phyloP scores from a whole-genome alignment of 2,888 invertebrate species.

The Corythucha ciliata region DNA sequence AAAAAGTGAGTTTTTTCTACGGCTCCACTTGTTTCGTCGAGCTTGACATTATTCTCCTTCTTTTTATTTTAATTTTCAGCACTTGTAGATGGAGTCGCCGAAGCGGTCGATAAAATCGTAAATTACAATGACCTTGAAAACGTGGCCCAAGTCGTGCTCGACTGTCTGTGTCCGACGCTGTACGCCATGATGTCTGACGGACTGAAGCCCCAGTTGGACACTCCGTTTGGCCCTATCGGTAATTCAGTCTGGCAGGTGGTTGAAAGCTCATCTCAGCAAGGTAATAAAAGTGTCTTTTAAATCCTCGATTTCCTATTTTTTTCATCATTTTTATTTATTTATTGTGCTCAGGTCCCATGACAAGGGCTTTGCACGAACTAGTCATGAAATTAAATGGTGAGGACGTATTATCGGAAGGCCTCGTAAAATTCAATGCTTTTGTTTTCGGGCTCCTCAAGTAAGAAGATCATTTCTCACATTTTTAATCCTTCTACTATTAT shows the following conservation, averaged over 20 bases:
- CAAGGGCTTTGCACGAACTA: conserved; percentile 71
- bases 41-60: too few relatives aligned
- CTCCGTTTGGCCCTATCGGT: conserved; percentile 74
- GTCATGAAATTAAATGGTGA: conserved; percentile 74
- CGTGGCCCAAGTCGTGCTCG: conserved; percentile 49
- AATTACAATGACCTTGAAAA: conserved; percentile 47
- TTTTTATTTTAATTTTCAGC: conserved; percentile 46
- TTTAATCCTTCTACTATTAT: neutral
- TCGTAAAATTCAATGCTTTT: conserved; percentile 81
- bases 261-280: conserved; percentile 78
- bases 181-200: conserved; percentile 78
- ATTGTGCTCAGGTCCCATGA: too few relatives aligned
- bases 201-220: conserved; percentile 66
- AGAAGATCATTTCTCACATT: conserved; percentile 40
- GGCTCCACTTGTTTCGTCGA: too few relatives aligned
- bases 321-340: conserved; percentile 40
- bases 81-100: conserved; percentile 61
- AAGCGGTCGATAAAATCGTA: conserved; percentile 64
- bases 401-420: conserved; percentile 70
- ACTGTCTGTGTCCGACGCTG: conserved; percentile 70
- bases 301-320: neutral
- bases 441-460: conserved; percentile 77
- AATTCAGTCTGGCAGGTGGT: conserved; percentile 86
- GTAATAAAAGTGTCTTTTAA: conserved; percentile 40
- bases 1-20: too few relatives aligned